Percentiles rank a stretch among this genome's conserved stretches.
Evolutionary conservation across 2,888 invertebrate species (phyloP).

Genomic region (Nycteola revayana): DNA sequence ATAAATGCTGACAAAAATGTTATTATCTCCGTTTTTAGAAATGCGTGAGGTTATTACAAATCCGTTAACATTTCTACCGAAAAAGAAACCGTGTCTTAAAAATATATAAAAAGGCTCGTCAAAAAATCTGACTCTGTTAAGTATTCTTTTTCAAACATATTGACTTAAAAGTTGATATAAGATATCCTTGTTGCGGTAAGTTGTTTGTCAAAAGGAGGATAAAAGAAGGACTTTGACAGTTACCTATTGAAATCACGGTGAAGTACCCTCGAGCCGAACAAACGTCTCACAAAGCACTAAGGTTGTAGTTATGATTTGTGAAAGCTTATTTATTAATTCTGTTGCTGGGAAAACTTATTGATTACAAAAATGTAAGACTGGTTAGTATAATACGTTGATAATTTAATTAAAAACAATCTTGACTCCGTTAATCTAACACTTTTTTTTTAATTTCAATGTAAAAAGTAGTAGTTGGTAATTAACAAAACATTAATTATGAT

Average conservation of each 20-base stretch:
- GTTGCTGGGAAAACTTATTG: no score
- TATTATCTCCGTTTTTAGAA: no score
- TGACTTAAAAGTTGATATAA: constrained; percentile 37
- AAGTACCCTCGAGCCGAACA: constrained; percentile 42
- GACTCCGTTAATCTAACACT: no score
- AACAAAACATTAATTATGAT: no score
- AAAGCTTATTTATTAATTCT: no score
- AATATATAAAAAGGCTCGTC: constrained; percentile 2
- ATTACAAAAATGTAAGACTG: no score
- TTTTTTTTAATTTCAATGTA: no score
- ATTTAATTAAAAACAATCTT: no score
- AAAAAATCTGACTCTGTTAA: constrained; percentile 10
- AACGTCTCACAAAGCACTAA: constrained; percentile 36
- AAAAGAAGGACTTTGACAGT: constrained; percentile 42
- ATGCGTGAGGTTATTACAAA: no score
- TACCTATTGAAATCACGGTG: constrained; percentile 42
- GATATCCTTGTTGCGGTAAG: constrained; percentile 42
- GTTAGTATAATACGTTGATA: no score
- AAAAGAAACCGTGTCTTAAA: background rate
- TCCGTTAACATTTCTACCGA: background rate
- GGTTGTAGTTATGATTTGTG: constrained; percentile 19
- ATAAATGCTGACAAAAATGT: no score
- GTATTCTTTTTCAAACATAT: constrained; percentile 36
- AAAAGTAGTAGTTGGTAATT: no score
- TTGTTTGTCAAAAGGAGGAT: constrained; percentile 47